Evolutionary conservation across 2,888 invertebrate species (phyloP).

Genomic region (Harpagoxenus sublaevis): DNA sequence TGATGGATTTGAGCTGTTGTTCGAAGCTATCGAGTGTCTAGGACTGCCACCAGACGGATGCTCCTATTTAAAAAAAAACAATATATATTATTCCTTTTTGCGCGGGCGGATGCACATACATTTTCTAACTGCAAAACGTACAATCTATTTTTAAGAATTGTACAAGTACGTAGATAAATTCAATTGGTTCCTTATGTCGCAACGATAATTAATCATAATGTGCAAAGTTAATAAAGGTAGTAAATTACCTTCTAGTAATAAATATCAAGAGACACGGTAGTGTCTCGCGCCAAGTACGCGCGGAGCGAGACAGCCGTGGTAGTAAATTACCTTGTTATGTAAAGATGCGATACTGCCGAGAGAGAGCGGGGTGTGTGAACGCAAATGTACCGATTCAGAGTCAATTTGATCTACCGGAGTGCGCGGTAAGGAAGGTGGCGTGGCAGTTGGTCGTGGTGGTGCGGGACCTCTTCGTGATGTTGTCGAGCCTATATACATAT

Average conservation of each 20-base stretch:
- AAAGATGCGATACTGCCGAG: constrained; percentile 93
- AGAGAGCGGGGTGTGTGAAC: constrained; percentile 90
- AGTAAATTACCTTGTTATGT: constrained; percentile 89
- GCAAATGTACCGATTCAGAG: constrained; percentile 84
- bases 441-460: constrained; percentile 88
- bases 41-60: constrained; percentile 88
- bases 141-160: not conserved
- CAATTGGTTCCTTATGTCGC: not conserved
- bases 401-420: constrained; percentile 87
- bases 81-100: not conserved
- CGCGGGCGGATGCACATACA: not conserved
- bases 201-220: not conserved
- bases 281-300: too few species aligned
- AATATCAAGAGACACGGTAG: too few species aligned
- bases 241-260: too few species aligned
- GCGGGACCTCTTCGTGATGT: constrained; percentile 87
- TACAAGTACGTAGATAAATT: not conserved
- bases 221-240: not conserved
- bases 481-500: constrained; percentile 85
- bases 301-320: too few species aligned
- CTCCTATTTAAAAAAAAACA: constrained; percentile 79
- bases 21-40: constrained; percentile 91
- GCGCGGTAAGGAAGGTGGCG: constrained; percentile 89
- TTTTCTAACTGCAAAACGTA: not conserved
- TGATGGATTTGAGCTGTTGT: constrained; percentile 92